These are phyloP conservation scores for Acleris sparsana DNA, from an alignment of 2,888 invertebrate genomes.

Conservation along the genomic window DNA sequence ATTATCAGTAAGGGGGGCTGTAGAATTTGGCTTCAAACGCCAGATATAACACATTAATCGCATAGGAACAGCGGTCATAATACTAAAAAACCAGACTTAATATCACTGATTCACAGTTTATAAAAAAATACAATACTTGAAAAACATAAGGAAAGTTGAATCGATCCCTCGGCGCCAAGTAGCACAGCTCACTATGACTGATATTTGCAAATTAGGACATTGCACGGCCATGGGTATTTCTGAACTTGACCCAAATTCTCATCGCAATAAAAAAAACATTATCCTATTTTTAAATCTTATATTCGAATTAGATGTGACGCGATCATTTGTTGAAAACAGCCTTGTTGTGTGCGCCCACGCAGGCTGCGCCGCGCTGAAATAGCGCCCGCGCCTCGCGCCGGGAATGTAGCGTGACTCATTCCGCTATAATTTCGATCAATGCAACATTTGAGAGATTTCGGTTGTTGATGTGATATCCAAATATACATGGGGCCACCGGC, in stretches of 20 bases:
- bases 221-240: constrained; percentile 23
- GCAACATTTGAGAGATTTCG: constrained; percentile 60
- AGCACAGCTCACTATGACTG: neutral
- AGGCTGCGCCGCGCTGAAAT: constrained; percentile 60
- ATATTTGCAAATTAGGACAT: neutral
- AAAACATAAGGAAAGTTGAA: too few species aligned
- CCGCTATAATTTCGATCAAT: constrained; percentile 71
- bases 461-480: constrained; percentile 50
- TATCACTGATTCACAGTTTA: too few species aligned
- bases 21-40: too few species aligned
- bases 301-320: constrained; percentile 55
- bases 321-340: constrained; percentile 70
- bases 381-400: constrained; percentile 56
- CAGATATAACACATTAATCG: neutral
- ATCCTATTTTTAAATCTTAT: constrained; percentile 29
- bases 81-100: too few species aligned
- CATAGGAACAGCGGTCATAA: neutral
- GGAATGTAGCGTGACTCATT: constrained; percentile 67
- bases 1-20: too few species aligned
- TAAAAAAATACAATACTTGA: too few species aligned
- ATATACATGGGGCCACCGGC: constrained; percentile 48
- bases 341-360: constrained; percentile 77
- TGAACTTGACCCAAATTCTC: constrained; percentile 54
- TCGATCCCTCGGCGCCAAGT: too few species aligned
- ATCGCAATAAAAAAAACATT: constrained; percentile 42